Base-by-base conservation (phyloP, 2,888 invertebrate species). In the Sisyra terminalis region DNA sequence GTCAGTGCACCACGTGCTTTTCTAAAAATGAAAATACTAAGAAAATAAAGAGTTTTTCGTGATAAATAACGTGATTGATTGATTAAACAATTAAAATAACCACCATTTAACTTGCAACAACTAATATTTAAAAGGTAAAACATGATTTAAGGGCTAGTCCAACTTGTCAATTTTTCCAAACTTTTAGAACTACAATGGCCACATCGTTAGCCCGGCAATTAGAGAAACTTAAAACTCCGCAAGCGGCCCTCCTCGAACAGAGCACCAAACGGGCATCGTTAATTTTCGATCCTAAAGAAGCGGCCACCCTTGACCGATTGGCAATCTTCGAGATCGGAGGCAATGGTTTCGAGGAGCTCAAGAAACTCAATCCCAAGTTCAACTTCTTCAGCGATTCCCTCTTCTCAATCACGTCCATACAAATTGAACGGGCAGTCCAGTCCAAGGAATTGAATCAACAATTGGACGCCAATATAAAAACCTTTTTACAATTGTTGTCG, bases 241-340 rank as follows among this genome's bases (percentile, higher is more conserved):
- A 90, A 58, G 78, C 86, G 1, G 60, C 71, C 2, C 57, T 76
- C 3, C 63, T 84, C 29, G 61, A 68, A 40, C 77, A 79, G 53
- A 50, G 56, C n/a, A 73, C 74, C 44, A 78, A 73, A 52, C 73
- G 76, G 38, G 71, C 80, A 9, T 94, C 96, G 0, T 70, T 97
- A 50, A 64, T 97, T 2, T 97, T 94, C 58, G 83, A 89, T 54
- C 77, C 83, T 0, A 83, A 82, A 55, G 90, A 93, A 61, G 96
- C 94, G 0, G 88, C 90, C 0, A 73, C 73, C 34, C 77, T 90
- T 52, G 86, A 87, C 53, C 73, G 79, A 40, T 83, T 88, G 49
- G 83, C 83, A 0, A 80, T 92, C 50, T 87, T 78, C 59, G 82
- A 87, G 55, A 79, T 94, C 41, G 96, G 93, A 61, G 52, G 79